Base-by-base conservation (phyloP, 2,797 vertebrate species). In the Eupleurogrammus muticus region DNA sequence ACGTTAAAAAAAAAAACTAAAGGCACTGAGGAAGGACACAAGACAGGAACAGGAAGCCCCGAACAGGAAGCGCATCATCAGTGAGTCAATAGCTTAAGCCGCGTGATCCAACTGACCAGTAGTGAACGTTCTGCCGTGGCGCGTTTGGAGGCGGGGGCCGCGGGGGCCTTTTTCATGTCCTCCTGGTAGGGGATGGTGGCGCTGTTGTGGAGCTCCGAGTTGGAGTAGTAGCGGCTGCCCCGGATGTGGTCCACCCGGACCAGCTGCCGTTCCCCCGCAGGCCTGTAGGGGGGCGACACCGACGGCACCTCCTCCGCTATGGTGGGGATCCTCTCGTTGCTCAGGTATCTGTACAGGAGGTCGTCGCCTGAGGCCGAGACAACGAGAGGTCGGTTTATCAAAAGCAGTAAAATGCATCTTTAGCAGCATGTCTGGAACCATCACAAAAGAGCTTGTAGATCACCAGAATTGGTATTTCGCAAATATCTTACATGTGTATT, bases 61-160 rank as follows among this genome's bases (percentile, higher is more conserved):
- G 80, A 79, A 82, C 67, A 81, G 85, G 80, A 87, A 88, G 80
- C 65, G 87, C 16, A 90, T 92, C 90, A 91, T 98, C 95, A 98
- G 51, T 96, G 96, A 95, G 96, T 96, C 94, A 98, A 95, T 81
- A 97, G 81, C 87, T 97, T 98, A 92, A 98, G 96, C 87, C 95
- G 95, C 0, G 95, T 95, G 81, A 98, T 94, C 97, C 96, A 98
- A 92, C 95, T 97, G 94, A 96, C 95, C 91, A 97, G 92, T 90
- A 97, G 90, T 0, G 96, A 97, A 36, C 95, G 95, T 71, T 97
- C 97, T n/a, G 96, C 70, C 0, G 96, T 91, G 0, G 94, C 87
- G 34, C 94, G 93, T 90, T 96, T 97, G 77, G 94, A 83, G 54
- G 87, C 79, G 0, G 95, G 81, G 60, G 89, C 87, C 0, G 93